Percentiles rank a stretch among this genome's conserved stretches.
Evolutionary conservation across 2,113 vertebrate genomes (phyloP).

Genomic region (Bos taurus): DNA sequence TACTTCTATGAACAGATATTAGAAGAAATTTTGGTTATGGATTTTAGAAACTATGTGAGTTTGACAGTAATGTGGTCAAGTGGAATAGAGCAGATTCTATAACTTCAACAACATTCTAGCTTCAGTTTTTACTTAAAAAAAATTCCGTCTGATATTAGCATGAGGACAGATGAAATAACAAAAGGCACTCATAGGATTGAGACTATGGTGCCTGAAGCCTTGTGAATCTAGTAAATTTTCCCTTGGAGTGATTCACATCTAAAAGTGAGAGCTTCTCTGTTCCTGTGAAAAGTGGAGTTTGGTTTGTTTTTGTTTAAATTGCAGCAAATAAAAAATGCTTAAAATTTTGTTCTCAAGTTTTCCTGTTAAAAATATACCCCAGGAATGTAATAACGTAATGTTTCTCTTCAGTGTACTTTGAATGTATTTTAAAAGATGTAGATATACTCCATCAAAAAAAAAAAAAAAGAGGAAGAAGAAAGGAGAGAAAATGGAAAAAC

Average conservation of each 20-base stretch:
- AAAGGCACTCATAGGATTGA: not conserved
- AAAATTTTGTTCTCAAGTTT: slow-evolving; percentile 23
- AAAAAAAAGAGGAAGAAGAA: fast-evolving
- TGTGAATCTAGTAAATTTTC: not conserved
- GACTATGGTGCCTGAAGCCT: not conserved
- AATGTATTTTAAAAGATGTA: slow-evolving; percentile 1
- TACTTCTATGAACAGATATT: not conserved
- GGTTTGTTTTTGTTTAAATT: not conserved
- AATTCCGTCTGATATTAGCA: not conserved
- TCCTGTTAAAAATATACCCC: not conserved
- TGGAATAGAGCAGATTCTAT: not conserved
- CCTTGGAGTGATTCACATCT: slow-evolving; percentile 45
- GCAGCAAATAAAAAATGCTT: not conserved
- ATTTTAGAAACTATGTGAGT: slow-evolving; percentile 26
- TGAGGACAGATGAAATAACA: slow-evolving; percentile 30
- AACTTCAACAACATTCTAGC: slow-evolving; percentile 19
- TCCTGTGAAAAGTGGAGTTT: slow-evolving; percentile 44
- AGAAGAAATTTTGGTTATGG: not conserved
- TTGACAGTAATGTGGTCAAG: slow-evolving; percentile 24
- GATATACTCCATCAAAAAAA: not conserved
- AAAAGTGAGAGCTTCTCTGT: slow-evolving; percentile 31
- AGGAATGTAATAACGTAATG: not conserved
- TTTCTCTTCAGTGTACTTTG: not conserved
- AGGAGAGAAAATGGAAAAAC: not conserved
- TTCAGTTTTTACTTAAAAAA: slow-evolving; percentile 15